These are phyloP conservation scores for Phoxinus dragarum DNA, from an alignment of 2,797 vertebrate genomes.

Conservation along the genomic window DNA sequence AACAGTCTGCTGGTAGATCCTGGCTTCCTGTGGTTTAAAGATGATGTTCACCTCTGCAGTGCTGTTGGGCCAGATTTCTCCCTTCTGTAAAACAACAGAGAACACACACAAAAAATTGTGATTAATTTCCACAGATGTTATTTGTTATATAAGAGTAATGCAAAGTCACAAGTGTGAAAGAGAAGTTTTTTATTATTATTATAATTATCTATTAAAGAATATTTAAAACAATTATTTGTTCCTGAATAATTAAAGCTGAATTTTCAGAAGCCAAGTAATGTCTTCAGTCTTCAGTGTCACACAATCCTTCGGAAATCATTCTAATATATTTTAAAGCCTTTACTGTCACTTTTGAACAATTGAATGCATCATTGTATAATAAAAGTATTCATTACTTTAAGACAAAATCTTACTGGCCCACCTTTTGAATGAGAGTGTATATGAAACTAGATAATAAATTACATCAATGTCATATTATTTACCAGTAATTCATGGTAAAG, in stretches of 20 bases:
- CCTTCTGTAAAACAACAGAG: conserved; percentile 75
- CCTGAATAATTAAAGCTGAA: background rate
- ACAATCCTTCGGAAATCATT: background rate
- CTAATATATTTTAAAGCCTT: background rate
- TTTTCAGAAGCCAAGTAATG: background rate
- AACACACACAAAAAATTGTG: background rate
- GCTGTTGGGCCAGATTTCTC: conserved; percentile 85
- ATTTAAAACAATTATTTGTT: background rate
- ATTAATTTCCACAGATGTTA: background rate
- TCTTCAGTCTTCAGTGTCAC: background rate
- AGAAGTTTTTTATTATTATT: background rate
- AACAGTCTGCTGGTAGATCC: conserved; percentile 78
- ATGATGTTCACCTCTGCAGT: conserved; percentile 78
- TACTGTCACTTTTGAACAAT: background rate
- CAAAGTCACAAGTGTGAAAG: background rate
- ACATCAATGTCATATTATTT: background rate
- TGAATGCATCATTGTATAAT: background rate
- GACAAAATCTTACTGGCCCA: background rate
- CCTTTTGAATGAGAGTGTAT: background rate
- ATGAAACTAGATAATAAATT: background rate
- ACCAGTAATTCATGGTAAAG: background rate
- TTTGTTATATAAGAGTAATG: background rate
- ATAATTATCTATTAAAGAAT: background rate
- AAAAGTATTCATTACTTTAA: background rate
- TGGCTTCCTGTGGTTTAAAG: conserved; percentile 84